Base-by-base conservation (phyloP, 2,888 invertebrate species). In the Agrotis puta region DNA sequence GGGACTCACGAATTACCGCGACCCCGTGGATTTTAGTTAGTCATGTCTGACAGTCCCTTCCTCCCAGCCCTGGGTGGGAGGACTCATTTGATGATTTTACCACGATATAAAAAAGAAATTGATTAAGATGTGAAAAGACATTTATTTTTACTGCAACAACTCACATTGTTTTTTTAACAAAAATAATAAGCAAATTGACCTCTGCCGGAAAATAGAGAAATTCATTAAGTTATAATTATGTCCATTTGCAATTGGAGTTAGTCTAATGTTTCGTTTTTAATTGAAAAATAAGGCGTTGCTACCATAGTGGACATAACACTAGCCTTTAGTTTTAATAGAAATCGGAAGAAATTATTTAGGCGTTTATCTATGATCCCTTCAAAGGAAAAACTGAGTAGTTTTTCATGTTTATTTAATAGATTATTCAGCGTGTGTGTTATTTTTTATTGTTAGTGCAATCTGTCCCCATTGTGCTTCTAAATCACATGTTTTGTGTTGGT, bases 381-480 rank as follows among this genome's bases (percentile, higher is more conserved):
- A 13, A 58, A n/a, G 1, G 13, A 50, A 58, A 62, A 50, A 27
- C 20, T 2, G 2, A 45, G 57, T n/a, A 51, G 6, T 4, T 16
- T 58, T 70, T 24, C 18, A 18, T 62, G 61, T 57, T 51, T 27
- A 48, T 20, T 39, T 39, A 53, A 54, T 33, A 64, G n/a, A 5
- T 45, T 57, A 50, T 78, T 39, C 48, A 53, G 22, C 16, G 13
- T 39, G 20, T 43, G 22, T 18, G 43, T 2, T 56, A 51, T 70
- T 77, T 70, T 77, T 56, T 61, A 70, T 56, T 70, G 59, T 77
- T 56, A 57, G 56, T 74, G 54, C 64, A 73, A 73, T 73, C 22
- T 64, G 54, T 50, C 5, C 50, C 65, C 20, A 54, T 54, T 79
- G 39, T 54, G 59, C 24, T 57, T 79, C 33, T 62, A 80, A 76